Percentiles rank a stretch among this genome's conserved stretches.
Evolutionary conservation across 1,140 invertebrate genomes (phyloP).

Genomic region (Drosophila pallidifrons): DNA sequence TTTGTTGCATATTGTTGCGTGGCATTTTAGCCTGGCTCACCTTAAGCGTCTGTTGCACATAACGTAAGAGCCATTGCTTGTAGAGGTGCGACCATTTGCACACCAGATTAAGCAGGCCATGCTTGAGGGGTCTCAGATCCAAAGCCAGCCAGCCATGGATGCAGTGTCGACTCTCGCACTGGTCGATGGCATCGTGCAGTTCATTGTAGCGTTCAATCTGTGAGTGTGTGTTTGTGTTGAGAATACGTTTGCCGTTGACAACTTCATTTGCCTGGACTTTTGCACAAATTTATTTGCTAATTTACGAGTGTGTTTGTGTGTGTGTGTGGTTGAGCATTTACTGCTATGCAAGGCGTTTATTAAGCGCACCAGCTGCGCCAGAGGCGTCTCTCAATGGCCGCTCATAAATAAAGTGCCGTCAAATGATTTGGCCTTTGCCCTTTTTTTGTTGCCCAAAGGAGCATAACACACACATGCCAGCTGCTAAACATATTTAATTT

Average conservation of each 20-base stretch:
- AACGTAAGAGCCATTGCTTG: conserved; percentile 89
- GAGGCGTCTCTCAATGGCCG: conserved; percentile 70
- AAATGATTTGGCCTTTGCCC: conserved; percentile 61
- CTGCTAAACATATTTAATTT: conserved; percentile 6
- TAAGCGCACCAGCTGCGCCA: conserved; percentile 74
- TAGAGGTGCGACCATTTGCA: conserved; percentile 90
- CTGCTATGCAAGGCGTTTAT: conserved; percentile 54
- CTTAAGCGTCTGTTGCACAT: conserved; percentile 87
- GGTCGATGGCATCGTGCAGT: conserved; percentile 77
- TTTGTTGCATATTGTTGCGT: too few relatives aligned
- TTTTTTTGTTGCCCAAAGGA: conserved; percentile 4
- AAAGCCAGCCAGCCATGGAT: conserved; percentile 90
- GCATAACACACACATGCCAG: conserved; percentile 18
- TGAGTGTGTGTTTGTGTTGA: neutral
- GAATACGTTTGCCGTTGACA: conserved; percentile 42
- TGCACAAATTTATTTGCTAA: conserved; percentile 74
- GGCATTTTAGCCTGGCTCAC: conserved; percentile 84
- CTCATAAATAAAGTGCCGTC: conserved; percentile 78
- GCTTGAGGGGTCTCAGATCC: conserved; percentile 89
- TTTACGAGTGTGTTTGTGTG: conserved; percentile 46
- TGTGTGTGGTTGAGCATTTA: conserved; percentile 28
- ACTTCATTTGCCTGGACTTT: conserved; percentile 52
- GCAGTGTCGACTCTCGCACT: conserved; percentile 56
- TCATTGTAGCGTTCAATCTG: conserved; percentile 83
- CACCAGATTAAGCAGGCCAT: conserved; percentile 89